Evolutionary conservation across 2,113 vertebrate species (phyloP).

Genomic region (Corvus hawaiiensis): DNA sequence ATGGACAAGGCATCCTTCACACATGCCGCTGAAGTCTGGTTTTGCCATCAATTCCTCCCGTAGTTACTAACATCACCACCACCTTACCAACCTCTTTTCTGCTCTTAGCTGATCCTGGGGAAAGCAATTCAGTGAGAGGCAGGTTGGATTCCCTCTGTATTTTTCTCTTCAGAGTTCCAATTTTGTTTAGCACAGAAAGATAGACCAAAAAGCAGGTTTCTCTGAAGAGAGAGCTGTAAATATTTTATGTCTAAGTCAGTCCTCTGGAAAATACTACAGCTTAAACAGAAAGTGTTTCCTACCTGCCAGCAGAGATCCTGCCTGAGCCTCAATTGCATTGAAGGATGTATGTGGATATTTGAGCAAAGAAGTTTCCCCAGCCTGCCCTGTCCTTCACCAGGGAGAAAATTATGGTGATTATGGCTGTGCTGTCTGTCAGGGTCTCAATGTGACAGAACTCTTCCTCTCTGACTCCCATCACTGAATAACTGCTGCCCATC

Average conservation of each 20-base stretch:
- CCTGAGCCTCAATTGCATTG: background rate
- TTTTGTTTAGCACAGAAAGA: background rate
- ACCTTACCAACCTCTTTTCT: background rate
- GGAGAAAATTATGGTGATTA: background rate
- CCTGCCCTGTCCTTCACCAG: background rate
- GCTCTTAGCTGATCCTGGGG: background rate
- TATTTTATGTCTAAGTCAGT: background rate
- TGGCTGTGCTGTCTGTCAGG: background rate
- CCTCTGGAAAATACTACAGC: background rate
- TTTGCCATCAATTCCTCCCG: background rate
- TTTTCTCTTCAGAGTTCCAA: background rate
- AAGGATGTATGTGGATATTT: background rate
- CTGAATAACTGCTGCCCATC: background rate
- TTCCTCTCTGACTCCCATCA: background rate
- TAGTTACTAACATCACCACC: rapidly evolving
- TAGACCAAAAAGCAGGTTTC: background rate
- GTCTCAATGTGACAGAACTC: background rate
- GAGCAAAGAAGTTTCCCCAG: background rate
- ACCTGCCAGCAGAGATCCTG: background rate
- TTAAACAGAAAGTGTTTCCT: background rate
- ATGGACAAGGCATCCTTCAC: background rate
- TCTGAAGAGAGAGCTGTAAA: background rate
- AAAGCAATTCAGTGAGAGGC: background rate
- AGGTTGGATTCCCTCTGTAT: background rate
- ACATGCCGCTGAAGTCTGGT: background rate